Evolutionary conservation across 1,140 invertebrate species (phyloP).

Genomic region (Pentalonia nigronervosa): DNA sequence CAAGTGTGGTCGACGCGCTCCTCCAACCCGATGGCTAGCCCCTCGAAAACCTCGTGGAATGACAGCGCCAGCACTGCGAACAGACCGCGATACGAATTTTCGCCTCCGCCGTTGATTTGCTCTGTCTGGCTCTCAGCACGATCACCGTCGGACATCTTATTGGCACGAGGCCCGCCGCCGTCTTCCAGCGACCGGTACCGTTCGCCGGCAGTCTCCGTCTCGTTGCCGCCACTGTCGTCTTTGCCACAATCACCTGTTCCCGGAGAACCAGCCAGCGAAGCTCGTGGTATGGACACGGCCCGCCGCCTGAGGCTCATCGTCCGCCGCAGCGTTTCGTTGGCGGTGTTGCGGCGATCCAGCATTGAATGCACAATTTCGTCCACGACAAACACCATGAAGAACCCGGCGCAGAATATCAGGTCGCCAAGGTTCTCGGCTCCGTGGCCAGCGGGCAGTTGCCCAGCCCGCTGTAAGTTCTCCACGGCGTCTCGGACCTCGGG

Average conservation of each 20-base stretch:
- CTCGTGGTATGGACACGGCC: constrained; percentile 64
- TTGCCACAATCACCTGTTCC: constrained; percentile 4
- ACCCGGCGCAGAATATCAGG: constrained; percentile 73
- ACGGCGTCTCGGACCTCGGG: constrained; percentile 75
- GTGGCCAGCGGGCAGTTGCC: constrained; percentile 62
- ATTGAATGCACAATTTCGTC: constrained; percentile 75
- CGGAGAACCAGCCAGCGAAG: constrained; percentile 37
- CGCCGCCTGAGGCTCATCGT: constrained; percentile 69
- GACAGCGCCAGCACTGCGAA: constrained; percentile 78
- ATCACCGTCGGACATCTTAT: not conserved
- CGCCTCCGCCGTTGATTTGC: constrained; percentile 17
- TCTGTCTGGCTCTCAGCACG: constrained; percentile 50
- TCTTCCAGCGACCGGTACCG: constrained; percentile 2
- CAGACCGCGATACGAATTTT: constrained; percentile 69
- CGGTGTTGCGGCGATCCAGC: constrained; percentile 63
- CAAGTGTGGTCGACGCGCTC: constrained; percentile 70
- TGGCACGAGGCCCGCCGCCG: not conserved
- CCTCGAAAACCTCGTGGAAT: constrained; percentile 84
- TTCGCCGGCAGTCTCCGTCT: constrained; percentile 59
- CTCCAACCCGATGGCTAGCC: constrained; percentile 81
- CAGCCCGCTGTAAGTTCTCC: constrained; percentile 63
- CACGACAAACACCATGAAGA: constrained; percentile 77
- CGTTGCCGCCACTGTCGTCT: constrained; percentile 61
- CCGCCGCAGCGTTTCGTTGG: constrained; percentile 67
- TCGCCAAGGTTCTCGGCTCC: constrained; percentile 67